Base-by-base conservation (phyloP, 2,797 vertebrate genomes). In the Enteromius thamalakanensis region DNA sequence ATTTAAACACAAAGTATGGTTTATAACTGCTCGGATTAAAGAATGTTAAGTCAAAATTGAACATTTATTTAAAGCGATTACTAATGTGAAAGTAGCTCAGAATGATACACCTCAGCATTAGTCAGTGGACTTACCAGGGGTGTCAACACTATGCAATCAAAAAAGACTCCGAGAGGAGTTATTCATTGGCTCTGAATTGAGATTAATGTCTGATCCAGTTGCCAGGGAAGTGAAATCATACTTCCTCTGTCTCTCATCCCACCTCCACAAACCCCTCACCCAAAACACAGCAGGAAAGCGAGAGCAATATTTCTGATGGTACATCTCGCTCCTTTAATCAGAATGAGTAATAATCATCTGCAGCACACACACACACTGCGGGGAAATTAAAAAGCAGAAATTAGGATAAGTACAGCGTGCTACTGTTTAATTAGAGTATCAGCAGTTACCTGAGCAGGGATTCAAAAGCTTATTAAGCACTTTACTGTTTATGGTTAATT, bases 161-260 rank as follows among this genome's bases (percentile, higher is more conserved):
- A 55, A 84, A 82, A 81, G 78, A 69, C 76, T 40, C 70, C n/a
- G 83, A 60, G 49, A 78, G 45, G 72, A 76, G 34, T 58, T 76
- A 42, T 60, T 76, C 74, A 60, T 40, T 40, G 74, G n/a, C 21
- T n/a, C 34, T 76, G 74, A 42, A 76, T 42, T 82, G 69, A 79
- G 76, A 45, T 76, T 42, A 86, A 87, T 81, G 84, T 75, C 86
- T 86, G 37, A 80, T 76, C 69, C 58, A 76, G 87, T 84, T 84
- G 64, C 76, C 65, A 84, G 58, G 82, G 82, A 21, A 65, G 81
- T 64, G 37, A 82, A 79, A 79, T 81, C 75, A 85, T 60, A 76
- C 58, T 80, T 75, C 14, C 53, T 69, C 51, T 60, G 34, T 64
- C 34, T 51, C 26, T 34, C 53, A 76, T 60, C 74, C 53, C 53